A percentile compares a stretch with the other conserved stretches of the same genome.
These are phyloP conservation scores for Linhomoeus sp. DNA, from an alignment of 2,888 invertebrate species.

Conservation along the genomic window DNA sequence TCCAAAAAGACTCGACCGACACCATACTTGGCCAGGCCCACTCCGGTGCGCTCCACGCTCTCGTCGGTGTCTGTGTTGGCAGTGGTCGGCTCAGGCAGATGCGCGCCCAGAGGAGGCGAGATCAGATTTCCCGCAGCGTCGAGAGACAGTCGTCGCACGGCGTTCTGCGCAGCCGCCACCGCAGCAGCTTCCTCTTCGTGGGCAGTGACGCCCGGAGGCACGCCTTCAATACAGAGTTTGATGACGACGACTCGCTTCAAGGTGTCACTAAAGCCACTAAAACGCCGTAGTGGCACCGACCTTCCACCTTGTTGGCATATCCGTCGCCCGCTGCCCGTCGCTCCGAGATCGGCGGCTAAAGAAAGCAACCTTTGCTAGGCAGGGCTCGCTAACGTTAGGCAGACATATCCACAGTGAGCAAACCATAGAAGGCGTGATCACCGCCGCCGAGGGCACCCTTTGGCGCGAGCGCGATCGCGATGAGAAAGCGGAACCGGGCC, in stretches of 20 bases:
- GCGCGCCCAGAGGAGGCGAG: not conserved
- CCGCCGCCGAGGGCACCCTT: too few species aligned
- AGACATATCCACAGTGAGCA: too few species aligned
- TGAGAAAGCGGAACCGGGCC: not conserved
- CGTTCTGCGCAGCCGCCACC: not conserved
- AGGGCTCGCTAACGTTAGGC: too few species aligned
- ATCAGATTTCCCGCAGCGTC: not conserved
- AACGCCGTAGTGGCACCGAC: too few species aligned
- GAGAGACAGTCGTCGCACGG: conserved; percentile 1
- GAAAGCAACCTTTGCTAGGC: too few species aligned
- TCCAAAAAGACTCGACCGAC: not conserved
- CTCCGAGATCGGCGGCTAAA: too few species aligned
- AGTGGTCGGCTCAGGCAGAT: not conserved
- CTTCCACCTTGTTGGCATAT: too few species aligned
- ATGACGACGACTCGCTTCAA: too few species aligned
- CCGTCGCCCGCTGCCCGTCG: too few species aligned
- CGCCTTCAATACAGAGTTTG: not conserved
- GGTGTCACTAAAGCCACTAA: too few species aligned
- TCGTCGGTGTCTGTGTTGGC: not conserved
- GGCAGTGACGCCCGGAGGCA: not conserved
- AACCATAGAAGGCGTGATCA: too few species aligned
- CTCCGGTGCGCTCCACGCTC: not conserved
- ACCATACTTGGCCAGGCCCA: not conserved
- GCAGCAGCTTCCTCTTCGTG: not conserved
- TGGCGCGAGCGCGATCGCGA: not conserved